A percentile compares a stretch with the other conserved stretches of the same genome.
phyloP scores from a whole-genome alignment of 2,888 invertebrate species.

The Carabus problematicus region DNA sequence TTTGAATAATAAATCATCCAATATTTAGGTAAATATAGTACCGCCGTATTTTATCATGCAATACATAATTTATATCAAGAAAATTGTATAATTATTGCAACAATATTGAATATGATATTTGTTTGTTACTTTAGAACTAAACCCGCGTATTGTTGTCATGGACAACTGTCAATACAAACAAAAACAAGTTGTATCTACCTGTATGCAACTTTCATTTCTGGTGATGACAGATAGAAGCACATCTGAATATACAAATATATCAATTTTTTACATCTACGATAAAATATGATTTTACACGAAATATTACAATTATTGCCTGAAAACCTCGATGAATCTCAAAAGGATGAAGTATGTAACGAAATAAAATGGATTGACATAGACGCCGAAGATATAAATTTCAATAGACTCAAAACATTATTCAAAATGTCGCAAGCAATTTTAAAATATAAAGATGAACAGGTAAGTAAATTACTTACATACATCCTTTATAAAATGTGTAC shows the following conservation, averaged over 20 bases:
- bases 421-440: conserved; percentile 71
- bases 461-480: conserved; percentile 50
- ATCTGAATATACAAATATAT: background rate
- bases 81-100: conserved; percentile 19
- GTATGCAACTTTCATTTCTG: conserved; percentile 58
- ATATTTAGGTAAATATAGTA: conserved; percentile 32
- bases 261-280: conserved; percentile 7
- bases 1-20: conserved; percentile 6
- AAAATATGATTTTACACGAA: conserved; percentile 67
- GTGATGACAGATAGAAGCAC: conserved; percentile 41
- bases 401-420: conserved; percentile 66
- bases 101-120: conserved; percentile 6
- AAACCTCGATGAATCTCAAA: conserved; percentile 66
- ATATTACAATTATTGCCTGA: conserved; percentile 64
- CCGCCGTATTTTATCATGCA: conserved; percentile 48
- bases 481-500: conserved; percentile 8
- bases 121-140: conserved; percentile 31
- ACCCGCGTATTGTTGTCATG: conserved; percentile 48
- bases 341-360: conserved; percentile 69
- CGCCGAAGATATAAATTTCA: conserved; percentile 64
- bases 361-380: conserved; percentile 69
- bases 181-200: conserved; percentile 55
- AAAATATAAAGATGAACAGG: conserved; percentile 74
- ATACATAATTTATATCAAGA: conserved; percentile 45
- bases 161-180: conserved; percentile 60